Base-by-base conservation (phyloP, 2,113 vertebrate genomes). In the Passer domesticus region DNA sequence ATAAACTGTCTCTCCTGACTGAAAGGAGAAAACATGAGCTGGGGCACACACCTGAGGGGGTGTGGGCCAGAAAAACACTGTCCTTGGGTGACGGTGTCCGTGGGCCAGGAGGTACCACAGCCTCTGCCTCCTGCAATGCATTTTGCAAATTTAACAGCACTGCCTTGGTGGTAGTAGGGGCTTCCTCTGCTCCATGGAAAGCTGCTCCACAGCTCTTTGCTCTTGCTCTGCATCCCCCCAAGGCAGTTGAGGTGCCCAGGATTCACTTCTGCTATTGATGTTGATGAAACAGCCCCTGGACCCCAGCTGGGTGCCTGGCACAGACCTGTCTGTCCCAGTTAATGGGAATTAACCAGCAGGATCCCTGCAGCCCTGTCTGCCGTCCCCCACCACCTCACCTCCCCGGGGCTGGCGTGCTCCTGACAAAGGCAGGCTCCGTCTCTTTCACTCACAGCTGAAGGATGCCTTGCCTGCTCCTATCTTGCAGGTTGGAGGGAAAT, bases 401-500 rank as follows among this genome's bases (percentile, higher is more conserved):
- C 84, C 92, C 94, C 16, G 55, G 75, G 75, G 94, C 87, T 87
- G 35, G n/a, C 2, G 6, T 82, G 68, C 77, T 84, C n/a, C 84
- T 89, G 80, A 89, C 87, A 88, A 67, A 33, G 28, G 31, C 89
- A 84, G 69, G 50, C 49, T 82, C 84, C 7, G 21, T 92, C 87
- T 70, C 94, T 81, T 74, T 85, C 75, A 73, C 77, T 85, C 33
- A 68, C 31, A 39, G 82, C 43, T 66, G 59, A 90, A 86, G 93
- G 76, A 74, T 75, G 80, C 81, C 35, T 76, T 49, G 55, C 58
- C 78, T 87, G 37, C 12, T 86, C 82, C 82, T n/a, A 0, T 79
- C 92, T 60, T 43, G 39, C 67, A 80, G 72, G 84, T 86, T 83
- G 37, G 62, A 95, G 66, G 63, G 76, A 96, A 93, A 90, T 78